Base-by-base conservation (phyloP, 1,140 invertebrate genomes). In the Eriosoma lanigerum region DNA sequence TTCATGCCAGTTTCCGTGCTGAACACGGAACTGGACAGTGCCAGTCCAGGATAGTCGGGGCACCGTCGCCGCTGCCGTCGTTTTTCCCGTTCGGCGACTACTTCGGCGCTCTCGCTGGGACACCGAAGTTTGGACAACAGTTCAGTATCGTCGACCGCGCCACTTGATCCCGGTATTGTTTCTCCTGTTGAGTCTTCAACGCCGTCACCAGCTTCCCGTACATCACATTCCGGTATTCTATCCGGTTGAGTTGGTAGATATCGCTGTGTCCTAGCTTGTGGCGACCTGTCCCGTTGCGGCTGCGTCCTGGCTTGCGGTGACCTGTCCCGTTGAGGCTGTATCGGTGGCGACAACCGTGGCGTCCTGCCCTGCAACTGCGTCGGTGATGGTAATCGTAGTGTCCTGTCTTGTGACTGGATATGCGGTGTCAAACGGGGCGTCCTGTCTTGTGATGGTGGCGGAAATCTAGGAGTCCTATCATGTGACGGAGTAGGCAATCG, bases 1-100 rank as follows among this genome's bases (percentile, higher is more conserved):
- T 97, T 98, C 92, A 98, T 98, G 91, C 97, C 93, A 3, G 96
- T 97, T 86, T 97, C 96, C 64, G 96, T 97, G 85, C 94, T 96
- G 86, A 98, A 97, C 84, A 96, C 93, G 26, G 94, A 96, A 82
- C 91, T 91, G 26, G 94, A 94, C 84, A 97, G 96, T 0, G 94
- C 94, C 12, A 97, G 86, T 6, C 95, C 95, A 0, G 95, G 95
- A 88, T 97, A 97, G 85, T 96, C 95, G 5, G 94, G 90, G 86
- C 94, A 96, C 86, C 93, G 88, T 66, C 84, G 83, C 44, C 85
- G 82, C 64, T 91, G 86, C 58, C 91, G 86, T 72, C 94, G 88
- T 56, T 90, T 92, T 84, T 95, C 94, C 81, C 94, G 88, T 84
- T 94, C 94, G 32, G 94, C 93, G 60, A 95, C 89, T 44, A 95